These are phyloP conservation scores for Drosophila phalerata DNA, from an alignment of 2,888 invertebrate species.

Conservation along the genomic window DNA sequence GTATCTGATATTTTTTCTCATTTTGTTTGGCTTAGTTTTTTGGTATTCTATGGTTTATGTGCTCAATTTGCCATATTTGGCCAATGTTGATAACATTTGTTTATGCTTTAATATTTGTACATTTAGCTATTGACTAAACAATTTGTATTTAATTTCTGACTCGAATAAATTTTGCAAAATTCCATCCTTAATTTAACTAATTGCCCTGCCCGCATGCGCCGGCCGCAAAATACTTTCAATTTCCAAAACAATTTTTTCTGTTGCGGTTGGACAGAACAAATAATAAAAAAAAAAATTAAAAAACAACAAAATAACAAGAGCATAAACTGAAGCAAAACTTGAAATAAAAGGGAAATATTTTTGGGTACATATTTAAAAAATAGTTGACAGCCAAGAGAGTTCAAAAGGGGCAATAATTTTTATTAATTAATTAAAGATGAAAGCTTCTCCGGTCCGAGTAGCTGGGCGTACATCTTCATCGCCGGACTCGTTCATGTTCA, in stretches of 20 bases:
- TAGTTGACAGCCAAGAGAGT: slow-evolving; percentile 69
- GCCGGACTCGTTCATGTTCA: slow-evolving; percentile 56
- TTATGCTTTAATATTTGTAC: slow-evolving; percentile 12
- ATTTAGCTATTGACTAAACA: slow-evolving; percentile 18
- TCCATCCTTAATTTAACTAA: slow-evolving; percentile 61
- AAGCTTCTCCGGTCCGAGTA: slow-evolving; percentile 56
- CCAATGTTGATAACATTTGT: slow-evolving; percentile 12
- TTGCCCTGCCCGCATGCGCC: slow-evolving; percentile 55
- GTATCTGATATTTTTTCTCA: background rate
- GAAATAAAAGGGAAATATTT: slow-evolving; percentile 43
- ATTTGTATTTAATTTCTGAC: slow-evolving; percentile 24
- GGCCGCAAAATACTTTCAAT: slow-evolving; percentile 70
- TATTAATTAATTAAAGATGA: slow-evolving; percentile 83
- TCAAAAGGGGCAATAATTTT: slow-evolving; percentile 70
- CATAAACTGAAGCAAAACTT: slow-evolving; percentile 3
- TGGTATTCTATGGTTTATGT: slow-evolving; percentile 26
- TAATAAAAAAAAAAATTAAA: background rate
- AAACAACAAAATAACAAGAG: background rate
- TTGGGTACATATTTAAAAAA: slow-evolving; percentile 51
- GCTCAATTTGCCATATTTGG: slow-evolving; percentile 30
- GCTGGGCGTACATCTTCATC: slow-evolving; percentile 46
- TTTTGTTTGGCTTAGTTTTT: slow-evolving; percentile 2
- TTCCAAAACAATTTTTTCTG: slow-evolving; percentile 51
- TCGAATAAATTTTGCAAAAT: slow-evolving; percentile 32
- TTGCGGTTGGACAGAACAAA: slow-evolving; percentile 40